Percentiles rank a stretch among this genome's conserved stretches.
Evolutionary conservation across 2,888 invertebrate species (phyloP).

Genomic region (Agriopis marginaria): DNA sequence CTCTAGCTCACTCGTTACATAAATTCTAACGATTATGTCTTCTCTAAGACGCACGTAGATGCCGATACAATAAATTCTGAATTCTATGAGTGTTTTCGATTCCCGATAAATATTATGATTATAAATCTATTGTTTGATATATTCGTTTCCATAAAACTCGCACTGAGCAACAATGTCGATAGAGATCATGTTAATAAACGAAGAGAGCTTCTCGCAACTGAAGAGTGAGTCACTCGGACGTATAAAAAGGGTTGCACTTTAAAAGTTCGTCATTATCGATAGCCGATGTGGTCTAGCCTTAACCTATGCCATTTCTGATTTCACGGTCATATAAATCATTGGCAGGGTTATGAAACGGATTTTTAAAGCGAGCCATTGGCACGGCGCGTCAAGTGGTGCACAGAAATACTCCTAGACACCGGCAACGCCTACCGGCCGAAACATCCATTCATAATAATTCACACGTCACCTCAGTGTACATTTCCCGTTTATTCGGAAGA

Average conservation of each 20-base stretch:
- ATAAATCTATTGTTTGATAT: constrained; percentile 31
- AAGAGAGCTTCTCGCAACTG: constrained; percentile 9
- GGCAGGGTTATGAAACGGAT: constrained; percentile 74
- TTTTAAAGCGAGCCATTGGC: constrained; percentile 78
- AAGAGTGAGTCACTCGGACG: constrained; percentile 42
- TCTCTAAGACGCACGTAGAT: constrained; percentile 15
- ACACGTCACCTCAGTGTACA: constrained; percentile 66
- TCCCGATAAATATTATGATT: constrained; percentile 31
- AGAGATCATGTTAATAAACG: constrained; percentile 28
- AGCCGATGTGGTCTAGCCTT: constrained; percentile 53
- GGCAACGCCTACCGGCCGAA: constrained; percentile 68
- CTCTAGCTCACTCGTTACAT: constrained; percentile 15
- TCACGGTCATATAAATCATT: constrained; percentile 76
- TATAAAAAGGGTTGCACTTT: constrained; percentile 34
- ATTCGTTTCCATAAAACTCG: constrained; percentile 29
- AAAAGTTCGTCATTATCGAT: constrained; percentile 18
- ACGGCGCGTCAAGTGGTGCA: constrained; percentile 76
- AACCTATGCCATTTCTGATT: constrained; percentile 56
- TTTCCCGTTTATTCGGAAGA: constrained; percentile 56
- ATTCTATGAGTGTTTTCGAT: constrained; percentile 28
- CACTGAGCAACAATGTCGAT: constrained; percentile 25
- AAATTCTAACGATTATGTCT: constrained; percentile 30
- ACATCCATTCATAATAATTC: constrained; percentile 76
- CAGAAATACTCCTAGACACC: constrained; percentile 79
- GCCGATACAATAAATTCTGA: constrained; percentile 24